Conservation (phyloP, 2,888 invertebrate species). For the Gasteruption jaculator region DNA sequence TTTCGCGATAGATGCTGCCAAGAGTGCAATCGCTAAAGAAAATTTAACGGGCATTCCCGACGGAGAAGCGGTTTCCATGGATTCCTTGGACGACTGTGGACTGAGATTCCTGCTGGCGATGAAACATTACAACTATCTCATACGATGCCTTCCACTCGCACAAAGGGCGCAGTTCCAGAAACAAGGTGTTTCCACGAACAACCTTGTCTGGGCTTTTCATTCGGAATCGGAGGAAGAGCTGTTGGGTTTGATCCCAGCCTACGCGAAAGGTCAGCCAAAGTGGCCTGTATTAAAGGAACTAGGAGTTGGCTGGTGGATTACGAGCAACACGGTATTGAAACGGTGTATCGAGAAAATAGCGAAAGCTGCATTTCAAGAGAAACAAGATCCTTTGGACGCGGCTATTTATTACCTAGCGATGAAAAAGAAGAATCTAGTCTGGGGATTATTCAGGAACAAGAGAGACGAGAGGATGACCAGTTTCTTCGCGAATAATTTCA, state of each 20-base stretch:
- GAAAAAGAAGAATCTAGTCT: constrained; percentile 94
- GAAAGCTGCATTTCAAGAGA: constrained; percentile 85
- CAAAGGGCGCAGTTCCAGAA: constrained; percentile 84
- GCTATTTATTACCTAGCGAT: constrained; percentile 96
- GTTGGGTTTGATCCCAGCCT: constrained; percentile 82
- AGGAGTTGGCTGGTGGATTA: constrained; percentile 95
- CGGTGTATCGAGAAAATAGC: constrained; percentile 89
- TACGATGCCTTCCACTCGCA: constrained; percentile 86
- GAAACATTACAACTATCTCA: constrained; percentile 94
- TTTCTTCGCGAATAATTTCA: constrained; percentile 94
- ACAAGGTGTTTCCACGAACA: constrained; percentile 81
- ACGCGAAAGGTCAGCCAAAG: constrained; percentile 76
- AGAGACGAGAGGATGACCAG: constrained; percentile 87
- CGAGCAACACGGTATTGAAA: constrained; percentile 75
- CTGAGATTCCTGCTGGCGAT: constrained; percentile 92
- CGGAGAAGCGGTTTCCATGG: constrained; percentile 60
- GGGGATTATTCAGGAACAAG: constrained; percentile 89
- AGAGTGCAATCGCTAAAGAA: constrained; percentile 64
- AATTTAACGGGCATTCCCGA: constrained; percentile 58
- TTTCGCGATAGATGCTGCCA: constrained; percentile 66
- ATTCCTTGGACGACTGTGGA: constrained; percentile 95
- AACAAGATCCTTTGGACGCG: constrained; percentile 95
- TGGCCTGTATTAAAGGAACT: constrained; percentile 90
- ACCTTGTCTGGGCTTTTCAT: constrained; percentile 98
- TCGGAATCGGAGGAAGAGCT: constrained; percentile 97